These are phyloP conservation scores for Lagocephalus sceleratus DNA, from an alignment of 2,797 vertebrate species.

Conservation along the genomic window DNA sequence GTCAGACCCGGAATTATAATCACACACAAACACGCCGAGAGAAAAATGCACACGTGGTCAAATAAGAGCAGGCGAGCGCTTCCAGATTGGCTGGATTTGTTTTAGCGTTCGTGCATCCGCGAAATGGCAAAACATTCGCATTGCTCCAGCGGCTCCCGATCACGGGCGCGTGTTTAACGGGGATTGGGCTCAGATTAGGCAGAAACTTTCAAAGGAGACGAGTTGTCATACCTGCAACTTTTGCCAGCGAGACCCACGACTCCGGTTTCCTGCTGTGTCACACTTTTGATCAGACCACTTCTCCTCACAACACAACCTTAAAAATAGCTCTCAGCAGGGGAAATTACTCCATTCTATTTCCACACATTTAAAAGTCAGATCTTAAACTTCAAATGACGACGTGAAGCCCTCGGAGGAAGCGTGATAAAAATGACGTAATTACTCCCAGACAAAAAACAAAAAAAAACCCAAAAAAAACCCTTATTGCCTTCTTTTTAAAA, in stretches of 20 bases:
- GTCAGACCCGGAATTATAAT: conserved; percentile 29
- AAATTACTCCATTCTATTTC: conserved; percentile 29
- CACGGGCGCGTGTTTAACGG: background rate
- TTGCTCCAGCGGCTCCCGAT: background rate
- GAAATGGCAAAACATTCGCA: background rate
- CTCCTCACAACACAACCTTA: conserved; percentile 10
- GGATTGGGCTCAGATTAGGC: background rate
- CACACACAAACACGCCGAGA: conserved; percentile 6
- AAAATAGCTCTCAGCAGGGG: conserved; percentile 31
- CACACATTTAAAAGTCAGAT: conserved; percentile 25
- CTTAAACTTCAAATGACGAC: conserved; percentile 19
- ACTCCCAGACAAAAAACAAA: conserved; percentile 12
- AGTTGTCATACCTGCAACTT: conserved; percentile 4
- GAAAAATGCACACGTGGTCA: background rate
- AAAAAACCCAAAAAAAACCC: conserved; percentile 24
- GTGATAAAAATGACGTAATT: conserved; percentile 42
- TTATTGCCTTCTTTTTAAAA: conserved; percentile 37
- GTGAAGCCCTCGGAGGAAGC: conserved; percentile 14
- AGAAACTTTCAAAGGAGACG: conserved; percentile 6
- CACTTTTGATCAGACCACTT: conserved; percentile 4
- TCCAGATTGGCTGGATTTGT: background rate
- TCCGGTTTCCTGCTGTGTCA: background rate
- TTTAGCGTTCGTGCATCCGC: no score
- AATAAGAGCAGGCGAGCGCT: background rate
- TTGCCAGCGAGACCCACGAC: background rate